phyloP scores from a whole-genome alignment of 2,888 invertebrate species.

The Callyntrura guangdongensis region DNA sequence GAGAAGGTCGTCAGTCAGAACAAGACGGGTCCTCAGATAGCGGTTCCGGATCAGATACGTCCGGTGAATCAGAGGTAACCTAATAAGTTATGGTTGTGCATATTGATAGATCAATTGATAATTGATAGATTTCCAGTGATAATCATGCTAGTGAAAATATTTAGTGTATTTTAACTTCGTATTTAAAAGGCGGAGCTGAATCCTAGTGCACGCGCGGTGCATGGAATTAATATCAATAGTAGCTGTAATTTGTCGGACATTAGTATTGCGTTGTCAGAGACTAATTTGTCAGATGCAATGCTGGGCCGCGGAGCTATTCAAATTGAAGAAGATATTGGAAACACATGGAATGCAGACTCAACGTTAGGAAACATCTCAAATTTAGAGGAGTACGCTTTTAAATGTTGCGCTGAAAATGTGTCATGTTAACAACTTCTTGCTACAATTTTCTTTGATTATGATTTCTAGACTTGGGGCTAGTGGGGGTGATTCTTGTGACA shows the following conservation, averaged over 20 bases:
- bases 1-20: slow-evolving; percentile 60
- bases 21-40: slow-evolving; percentile 52
- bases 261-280: slow-evolving; percentile 1
- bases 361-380: slow-evolving; percentile 24
- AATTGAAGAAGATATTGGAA: slow-evolving; percentile 15
- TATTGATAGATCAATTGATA: no score
- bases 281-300: not conserved
- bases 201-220: not conserved
- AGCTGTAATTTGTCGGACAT: slow-evolving; percentile 29
- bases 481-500: slow-evolving; percentile 46
- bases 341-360: slow-evolving; percentile 36
- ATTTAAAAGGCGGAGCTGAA: slow-evolving; percentile 28
- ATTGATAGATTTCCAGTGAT: no score
- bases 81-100: no score
- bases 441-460: not conserved
- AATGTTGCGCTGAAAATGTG: not conserved
- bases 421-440: no score
- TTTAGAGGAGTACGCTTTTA: slow-evolving; percentile 38
- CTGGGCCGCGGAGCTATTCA: not conserved
- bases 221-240: slow-evolving; percentile 1
- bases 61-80: slow-evolving; percentile 69
- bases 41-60: slow-evolving; percentile 65
- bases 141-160: no score
- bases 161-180: not conserved
- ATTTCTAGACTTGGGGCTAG: slow-evolving; percentile 48